These are phyloP conservation scores for Protonibea diacanthus DNA, from an alignment of 2,797 vertebrate species.

Conservation along the genomic window DNA sequence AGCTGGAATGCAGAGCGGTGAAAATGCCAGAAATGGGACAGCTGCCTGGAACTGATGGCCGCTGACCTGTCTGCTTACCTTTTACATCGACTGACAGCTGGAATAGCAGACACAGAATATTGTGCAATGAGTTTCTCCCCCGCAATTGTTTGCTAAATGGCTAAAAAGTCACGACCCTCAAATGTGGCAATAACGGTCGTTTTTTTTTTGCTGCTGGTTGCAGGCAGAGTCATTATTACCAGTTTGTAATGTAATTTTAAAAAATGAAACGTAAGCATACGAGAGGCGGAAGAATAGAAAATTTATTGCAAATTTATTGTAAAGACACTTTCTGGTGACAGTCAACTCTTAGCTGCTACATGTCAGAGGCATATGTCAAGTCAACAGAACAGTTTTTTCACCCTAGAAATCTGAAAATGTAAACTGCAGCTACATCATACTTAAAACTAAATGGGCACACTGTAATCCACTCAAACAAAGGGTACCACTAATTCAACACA, in stretches of 20 bases:
- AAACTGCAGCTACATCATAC: slow-evolving; percentile 34
- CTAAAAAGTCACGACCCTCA: background rate
- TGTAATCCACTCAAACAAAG: slow-evolving; percentile 32
- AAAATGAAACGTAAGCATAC: slow-evolving; percentile 3
- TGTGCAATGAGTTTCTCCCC: slow-evolving; percentile 15
- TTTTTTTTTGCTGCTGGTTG: background rate
- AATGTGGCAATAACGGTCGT: background rate
- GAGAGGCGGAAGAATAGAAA: slow-evolving; percentile 20
- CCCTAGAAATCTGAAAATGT: slow-evolving; percentile 32
- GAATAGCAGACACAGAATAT: slow-evolving; percentile 14
- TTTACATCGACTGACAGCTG: slow-evolving; percentile 53
- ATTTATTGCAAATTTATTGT: slow-evolving; percentile 61
- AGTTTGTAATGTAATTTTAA: background rate
- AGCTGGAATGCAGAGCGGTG: slow-evolving; percentile 91
- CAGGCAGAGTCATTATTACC: background rate
- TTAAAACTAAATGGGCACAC: background rate
- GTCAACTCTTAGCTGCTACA: slow-evolving; percentile 36
- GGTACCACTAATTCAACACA: slow-evolving; percentile 18
- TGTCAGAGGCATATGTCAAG: slow-evolving; percentile 31
- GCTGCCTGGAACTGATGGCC: slow-evolving; percentile 70
- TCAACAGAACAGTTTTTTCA: slow-evolving; percentile 38
- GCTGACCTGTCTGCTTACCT: slow-evolving; percentile 71
- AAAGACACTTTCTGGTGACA: slow-evolving; percentile 71
- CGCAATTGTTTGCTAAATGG: slow-evolving; percentile 7
- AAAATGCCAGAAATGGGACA: slow-evolving; percentile 87